Percentiles rank a stretch among this genome's conserved stretches.
These are phyloP conservation scores for Eupithecia exiguata DNA, from an alignment of 2,888 invertebrate species.

Conservation along the genomic window DNA sequence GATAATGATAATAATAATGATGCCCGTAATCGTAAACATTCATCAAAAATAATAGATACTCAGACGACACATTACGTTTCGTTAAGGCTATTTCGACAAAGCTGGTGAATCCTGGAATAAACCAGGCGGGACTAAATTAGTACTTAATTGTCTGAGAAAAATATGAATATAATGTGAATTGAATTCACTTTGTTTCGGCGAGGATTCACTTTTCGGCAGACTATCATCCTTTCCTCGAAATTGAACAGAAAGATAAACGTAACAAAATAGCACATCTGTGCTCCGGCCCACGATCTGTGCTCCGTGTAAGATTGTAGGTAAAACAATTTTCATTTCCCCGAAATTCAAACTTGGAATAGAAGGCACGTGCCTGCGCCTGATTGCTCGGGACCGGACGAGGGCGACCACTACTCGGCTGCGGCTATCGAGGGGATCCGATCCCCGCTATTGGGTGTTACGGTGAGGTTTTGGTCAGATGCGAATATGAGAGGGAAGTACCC, in stretches of 20 bases:
- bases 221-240: not conserved
- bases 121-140: not conserved
- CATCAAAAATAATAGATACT: too few species aligned
- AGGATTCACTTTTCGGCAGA: not conserved
- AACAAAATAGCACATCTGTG: not conserved
- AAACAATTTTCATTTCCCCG: conserved; percentile 6
- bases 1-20: not conserved
- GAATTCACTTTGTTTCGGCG: not conserved
- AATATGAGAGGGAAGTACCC: not conserved
- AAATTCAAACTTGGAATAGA: conserved; percentile 3
- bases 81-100: not conserved
- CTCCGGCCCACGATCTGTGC: not conserved
- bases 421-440: not conserved
- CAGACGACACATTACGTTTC: too few species aligned
- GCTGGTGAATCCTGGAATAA: not conserved
- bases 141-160: not conserved
- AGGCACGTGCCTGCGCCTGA: conserved; percentile 51
- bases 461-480: not conserved
- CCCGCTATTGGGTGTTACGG: conserved; percentile 1
- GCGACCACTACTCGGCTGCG: not conserved
- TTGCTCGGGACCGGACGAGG: conserved; percentile 27
- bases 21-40: not conserved
- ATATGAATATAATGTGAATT: not conserved
- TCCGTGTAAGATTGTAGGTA: not conserved
- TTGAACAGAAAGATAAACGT: not conserved